Evolutionary conservation across 2,113 vertebrate species (phyloP), one percentile per base, ranked within the genome.

Genomic region (Lophura nycthemera): DNA sequence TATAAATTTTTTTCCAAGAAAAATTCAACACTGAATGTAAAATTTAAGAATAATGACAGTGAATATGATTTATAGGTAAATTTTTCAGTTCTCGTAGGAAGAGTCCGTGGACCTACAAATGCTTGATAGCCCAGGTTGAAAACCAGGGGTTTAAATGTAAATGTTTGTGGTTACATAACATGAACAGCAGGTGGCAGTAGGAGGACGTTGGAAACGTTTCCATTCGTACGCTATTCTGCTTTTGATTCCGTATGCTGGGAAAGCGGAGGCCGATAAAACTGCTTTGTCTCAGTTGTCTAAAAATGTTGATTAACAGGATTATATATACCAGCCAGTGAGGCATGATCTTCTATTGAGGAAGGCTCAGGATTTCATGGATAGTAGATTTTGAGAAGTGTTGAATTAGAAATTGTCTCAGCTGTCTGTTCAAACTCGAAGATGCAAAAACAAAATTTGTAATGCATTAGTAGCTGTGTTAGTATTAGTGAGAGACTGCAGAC

Each of bases 171-270:
- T 88, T 86, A 43, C 43, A 8, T 4, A 22, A 11, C 24, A 2
- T 7, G 67, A 45, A 7, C 95, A 92, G 71, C 43, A 93, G 96
- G 36, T 96, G 96, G 94, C 93, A 89, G 74, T 52, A 34, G 43
- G 83, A 91, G 66, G 61, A 85, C 36, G 24, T 2, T 24, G 32
- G 63, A 92, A 94, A 80, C 20, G 3, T 15, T 50, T 74, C 60
- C 38, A 6, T 54, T 20, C 11, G 27, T 0, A 11, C 24, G 47
- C n/a, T 21, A 0, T 21, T 40, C 57, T 54, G n/a, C 66, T 73
- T 88, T 50, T 72, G 60, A 43, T 52, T 70, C 50, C 1, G 16
- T 4, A 14, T 30, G 40, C 22, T 20, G 11, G 30, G 42, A 47
- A 87, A 60, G 75, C 10, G 43, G 73, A 86, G 36, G 65, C 27